A percentile compares a stretch with the other conserved stretches of the same genome.
Conservation (phyloP, 2,113 vertebrate genomes). For the Peromyscus maniculatus region DNA sequence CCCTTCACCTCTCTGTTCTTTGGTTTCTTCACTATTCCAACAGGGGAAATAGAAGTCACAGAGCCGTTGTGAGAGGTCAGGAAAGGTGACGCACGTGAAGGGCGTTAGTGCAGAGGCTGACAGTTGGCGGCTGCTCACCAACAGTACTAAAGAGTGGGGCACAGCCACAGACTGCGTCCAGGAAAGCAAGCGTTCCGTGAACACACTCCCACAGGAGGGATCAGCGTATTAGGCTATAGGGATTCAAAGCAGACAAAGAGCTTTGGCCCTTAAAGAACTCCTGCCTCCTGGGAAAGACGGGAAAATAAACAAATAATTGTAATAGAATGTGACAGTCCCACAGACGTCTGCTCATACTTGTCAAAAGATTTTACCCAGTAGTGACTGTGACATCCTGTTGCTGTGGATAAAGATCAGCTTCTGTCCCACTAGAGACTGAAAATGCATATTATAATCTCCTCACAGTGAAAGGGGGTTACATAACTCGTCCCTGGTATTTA, state of each 20-base stretch:
- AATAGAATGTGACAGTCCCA: slow-evolving; percentile 54
- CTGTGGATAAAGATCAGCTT: slow-evolving; percentile 37
- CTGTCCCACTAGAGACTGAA: slow-evolving; percentile 41
- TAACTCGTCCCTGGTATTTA: neutral
- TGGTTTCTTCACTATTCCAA: slow-evolving; percentile 18
- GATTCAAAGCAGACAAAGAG: slow-evolving; percentile 45
- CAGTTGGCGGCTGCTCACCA: neutral
- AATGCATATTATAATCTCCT: neutral
- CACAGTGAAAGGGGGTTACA: neutral
- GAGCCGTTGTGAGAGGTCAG: neutral
- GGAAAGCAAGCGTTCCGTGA: neutral
- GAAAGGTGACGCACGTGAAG: neutral
- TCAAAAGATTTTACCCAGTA: slow-evolving; percentile 58
- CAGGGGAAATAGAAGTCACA: neutral
- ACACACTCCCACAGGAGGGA: neutral
- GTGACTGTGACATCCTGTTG: slow-evolving; percentile 35
- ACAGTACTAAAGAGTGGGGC: neutral
- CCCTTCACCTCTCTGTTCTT: neutral
- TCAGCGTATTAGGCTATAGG: neutral
- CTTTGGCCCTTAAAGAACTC: slow-evolving; percentile 34
- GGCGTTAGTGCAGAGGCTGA: neutral
- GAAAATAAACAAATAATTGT: slow-evolving; percentile 38
- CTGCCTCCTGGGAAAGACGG: slow-evolving; percentile 44
- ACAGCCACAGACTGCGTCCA: neutral
- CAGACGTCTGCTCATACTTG: slow-evolving; percentile 55